Conservation (phyloP, 2,797 vertebrate genomes). For the Sebastes jordani region DNA sequence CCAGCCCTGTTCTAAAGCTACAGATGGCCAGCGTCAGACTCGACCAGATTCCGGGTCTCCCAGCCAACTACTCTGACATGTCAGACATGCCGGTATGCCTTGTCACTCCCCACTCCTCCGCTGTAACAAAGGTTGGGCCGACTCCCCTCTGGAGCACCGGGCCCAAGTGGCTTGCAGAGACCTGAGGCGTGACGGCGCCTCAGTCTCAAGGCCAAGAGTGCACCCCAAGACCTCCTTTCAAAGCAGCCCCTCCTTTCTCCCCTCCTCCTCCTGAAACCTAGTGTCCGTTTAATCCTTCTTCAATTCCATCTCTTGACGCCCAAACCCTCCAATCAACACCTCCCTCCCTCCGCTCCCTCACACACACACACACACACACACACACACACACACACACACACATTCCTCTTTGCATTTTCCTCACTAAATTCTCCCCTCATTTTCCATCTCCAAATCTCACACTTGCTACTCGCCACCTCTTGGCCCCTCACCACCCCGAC, state of each 20-base stretch:
- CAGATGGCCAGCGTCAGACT: conserved; percentile 72
- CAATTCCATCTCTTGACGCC: conserved; percentile 73
- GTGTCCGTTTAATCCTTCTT: conserved; percentile 78
- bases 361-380: conserved; percentile 20
- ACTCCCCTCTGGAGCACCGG: conserved; percentile 66
- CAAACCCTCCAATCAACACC: conserved; percentile 60
- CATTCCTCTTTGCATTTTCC: conserved; percentile 55
- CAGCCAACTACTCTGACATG: conserved; percentile 76
- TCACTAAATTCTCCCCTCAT: conserved; percentile 35
- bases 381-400: conserved; percentile 25
- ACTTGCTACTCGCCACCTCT: conserved; percentile 53
- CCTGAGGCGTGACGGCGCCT: conserved; percentile 76
- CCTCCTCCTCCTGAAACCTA: conserved; percentile 52
- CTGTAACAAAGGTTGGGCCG: conserved; percentile 71
- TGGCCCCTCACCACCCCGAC: conserved; percentile 32
- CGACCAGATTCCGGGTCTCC: conserved; percentile 66
- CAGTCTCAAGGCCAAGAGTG: conserved; percentile 75
- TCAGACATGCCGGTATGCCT: conserved; percentile 78
- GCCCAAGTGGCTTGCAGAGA: conserved; percentile 68
- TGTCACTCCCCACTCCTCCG: conserved; percentile 76
- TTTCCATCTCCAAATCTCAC: conserved; percentile 56
- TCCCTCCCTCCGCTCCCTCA: conserved; percentile 36
- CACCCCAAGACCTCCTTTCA: conserved; percentile 60
- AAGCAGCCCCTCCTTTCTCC: conserved; percentile 20
- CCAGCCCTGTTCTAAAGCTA: conserved; percentile 51